Conservation (phyloP, 2,113 vertebrate species). For the Corythornis madagascariensis region DNA sequence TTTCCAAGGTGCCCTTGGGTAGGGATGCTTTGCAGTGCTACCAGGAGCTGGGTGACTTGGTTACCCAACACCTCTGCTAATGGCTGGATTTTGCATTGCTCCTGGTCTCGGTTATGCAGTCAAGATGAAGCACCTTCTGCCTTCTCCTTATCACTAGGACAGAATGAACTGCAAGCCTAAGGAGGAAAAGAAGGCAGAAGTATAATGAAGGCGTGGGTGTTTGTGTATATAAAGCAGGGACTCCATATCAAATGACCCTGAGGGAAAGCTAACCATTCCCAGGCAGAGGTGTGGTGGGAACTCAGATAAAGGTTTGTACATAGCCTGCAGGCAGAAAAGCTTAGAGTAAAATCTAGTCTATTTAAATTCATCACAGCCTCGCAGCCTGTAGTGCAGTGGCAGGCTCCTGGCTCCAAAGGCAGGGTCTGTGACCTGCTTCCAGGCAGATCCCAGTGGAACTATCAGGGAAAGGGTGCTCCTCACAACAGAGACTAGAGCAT, state of each 20-base stretch:
- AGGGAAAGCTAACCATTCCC: constrained; percentile 58
- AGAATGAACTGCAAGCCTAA: neutral
- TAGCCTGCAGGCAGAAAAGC: constrained; percentile 20
- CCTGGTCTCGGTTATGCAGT: neutral
- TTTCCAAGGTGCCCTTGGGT: rapidly evolving
- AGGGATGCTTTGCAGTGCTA: neutral
- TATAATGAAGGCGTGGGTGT: constrained; percentile 69
- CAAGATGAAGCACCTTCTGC: neutral
- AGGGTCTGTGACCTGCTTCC: neutral
- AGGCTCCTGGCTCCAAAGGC: neutral
- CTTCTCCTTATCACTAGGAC: neutral
- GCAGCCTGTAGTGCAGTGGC: neutral
- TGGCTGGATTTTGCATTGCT: neutral
- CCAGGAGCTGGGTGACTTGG: neutral
- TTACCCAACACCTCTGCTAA: neutral
- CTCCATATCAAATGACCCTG: constrained; percentile 46
- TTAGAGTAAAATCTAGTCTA: neutral
- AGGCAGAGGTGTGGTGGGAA: constrained; percentile 71
- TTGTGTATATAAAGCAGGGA: constrained; percentile 27
- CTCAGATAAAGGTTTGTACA: constrained; percentile 41
- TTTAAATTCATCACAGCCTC: neutral
- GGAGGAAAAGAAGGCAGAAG: neutral
- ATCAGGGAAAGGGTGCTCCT: neutral
- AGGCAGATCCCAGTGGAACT: neutral
- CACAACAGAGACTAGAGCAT: neutral